Conservation (phyloP, 1,140 invertebrate species). For the Gryon sp. region DNA sequence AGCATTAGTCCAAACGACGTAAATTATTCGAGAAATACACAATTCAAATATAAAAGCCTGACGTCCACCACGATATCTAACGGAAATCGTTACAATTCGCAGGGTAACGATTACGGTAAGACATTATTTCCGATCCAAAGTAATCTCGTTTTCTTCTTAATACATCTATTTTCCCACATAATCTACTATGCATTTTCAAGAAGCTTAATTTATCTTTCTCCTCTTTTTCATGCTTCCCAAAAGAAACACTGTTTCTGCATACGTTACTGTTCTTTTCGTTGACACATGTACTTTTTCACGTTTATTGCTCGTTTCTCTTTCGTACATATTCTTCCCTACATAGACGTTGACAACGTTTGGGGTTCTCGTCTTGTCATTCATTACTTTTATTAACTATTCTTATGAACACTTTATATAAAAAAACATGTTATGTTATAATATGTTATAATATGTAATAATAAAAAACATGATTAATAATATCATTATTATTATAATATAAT, state of each 20-base stretch:
- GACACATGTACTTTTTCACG: slow-evolving; percentile 50
- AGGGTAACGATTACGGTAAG: slow-evolving; percentile 75
- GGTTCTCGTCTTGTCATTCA: slow-evolving; percentile 41
- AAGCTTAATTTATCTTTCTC: slow-evolving; percentile 50
- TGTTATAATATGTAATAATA: too few relatives aligned
- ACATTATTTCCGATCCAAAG: slow-evolving; percentile 64
- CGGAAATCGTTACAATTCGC: slow-evolving; percentile 68
- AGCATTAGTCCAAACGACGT: slow-evolving; percentile 69
- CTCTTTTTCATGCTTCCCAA: slow-evolving; percentile 28
- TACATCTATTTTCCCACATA: slow-evolving; percentile 48
- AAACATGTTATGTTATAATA: too few relatives aligned
- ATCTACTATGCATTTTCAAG: slow-evolving; percentile 30
- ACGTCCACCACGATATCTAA: slow-evolving; percentile 68
- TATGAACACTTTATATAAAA: too few relatives aligned
- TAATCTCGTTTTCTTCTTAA: slow-evolving; percentile 50
- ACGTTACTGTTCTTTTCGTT: slow-evolving; percentile 42
- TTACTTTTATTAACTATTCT: slow-evolving; percentile 26
- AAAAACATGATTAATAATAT: too few relatives aligned
- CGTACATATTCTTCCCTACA: slow-evolving; percentile 19
- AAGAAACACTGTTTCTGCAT: slow-evolving; percentile 29
- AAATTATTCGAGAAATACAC: slow-evolving; percentile 73
- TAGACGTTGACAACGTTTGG: slow-evolving; percentile 31
- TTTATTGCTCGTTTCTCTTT: slow-evolving; percentile 59
- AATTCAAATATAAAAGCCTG: slow-evolving; percentile 74
- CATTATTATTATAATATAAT: too few relatives aligned